These are phyloP conservation scores for Epinotia demarniana DNA, from an alignment of 2,888 invertebrate species.

Conservation along the genomic window DNA sequence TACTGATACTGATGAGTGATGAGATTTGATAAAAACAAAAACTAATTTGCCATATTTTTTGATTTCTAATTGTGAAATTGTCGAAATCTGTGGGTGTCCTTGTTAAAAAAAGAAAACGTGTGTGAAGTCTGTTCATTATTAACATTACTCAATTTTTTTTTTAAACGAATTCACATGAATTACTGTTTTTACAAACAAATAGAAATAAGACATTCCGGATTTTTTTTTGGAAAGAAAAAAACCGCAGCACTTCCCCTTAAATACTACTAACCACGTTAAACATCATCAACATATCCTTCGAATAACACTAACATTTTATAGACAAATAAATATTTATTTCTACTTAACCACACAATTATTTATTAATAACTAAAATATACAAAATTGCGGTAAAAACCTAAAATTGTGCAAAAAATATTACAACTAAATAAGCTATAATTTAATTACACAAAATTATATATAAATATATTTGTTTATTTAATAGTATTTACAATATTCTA, in stretches of 20 bases:
- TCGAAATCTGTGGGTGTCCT: too few relatives aligned
- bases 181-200: too few relatives aligned
- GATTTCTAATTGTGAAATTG: too few relatives aligned
- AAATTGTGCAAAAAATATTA: conserved; percentile 43
- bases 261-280: not conserved
- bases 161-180: too few relatives aligned
- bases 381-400: conserved; percentile 37
- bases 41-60: too few relatives aligned
- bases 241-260: not conserved
- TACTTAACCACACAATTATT: conserved; percentile 37
- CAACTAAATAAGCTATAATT: conserved; percentile 38
- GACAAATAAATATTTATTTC: conserved; percentile 40
- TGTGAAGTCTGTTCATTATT: too few relatives aligned
- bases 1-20: too few relatives aligned
- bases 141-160: too few relatives aligned
- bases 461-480: conserved; percentile 42
- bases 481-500: conserved; percentile 46
- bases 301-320: conserved; percentile 20
- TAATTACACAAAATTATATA: conserved; percentile 42
- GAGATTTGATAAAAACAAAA: too few relatives aligned
- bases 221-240: not conserved
- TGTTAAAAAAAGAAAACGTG: too few relatives aligned
- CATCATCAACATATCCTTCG: not conserved
- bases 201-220: too few relatives aligned
- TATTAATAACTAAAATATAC: conserved; percentile 37